These are phyloP conservation scores for Phylloscopus whistleri DNA, from an alignment of 2,113 vertebrate species.

Conservation along the genomic window DNA sequence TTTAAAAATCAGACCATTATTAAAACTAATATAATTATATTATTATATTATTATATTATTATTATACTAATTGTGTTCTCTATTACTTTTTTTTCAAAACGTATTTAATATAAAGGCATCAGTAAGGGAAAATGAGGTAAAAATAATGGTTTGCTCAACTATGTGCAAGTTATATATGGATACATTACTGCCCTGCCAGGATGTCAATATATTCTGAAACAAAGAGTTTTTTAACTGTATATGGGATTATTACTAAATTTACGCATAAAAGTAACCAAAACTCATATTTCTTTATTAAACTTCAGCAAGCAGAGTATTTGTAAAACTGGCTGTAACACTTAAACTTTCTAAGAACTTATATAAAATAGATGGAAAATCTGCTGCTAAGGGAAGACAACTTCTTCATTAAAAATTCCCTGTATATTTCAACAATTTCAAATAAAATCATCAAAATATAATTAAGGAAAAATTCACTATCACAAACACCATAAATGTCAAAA, in stretches of 20 bases:
- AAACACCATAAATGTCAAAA: background rate
- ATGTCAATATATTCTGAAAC: background rate
- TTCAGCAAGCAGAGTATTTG: background rate
- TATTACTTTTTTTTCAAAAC: background rate
- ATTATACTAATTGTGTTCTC: background rate
- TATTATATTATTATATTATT: no score
- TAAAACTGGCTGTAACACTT: background rate
- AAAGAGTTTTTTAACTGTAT: background rate
- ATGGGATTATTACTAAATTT: background rate
- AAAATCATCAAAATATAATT: background rate
- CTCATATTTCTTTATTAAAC: background rate
- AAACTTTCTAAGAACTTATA: background rate
- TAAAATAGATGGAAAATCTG: background rate
- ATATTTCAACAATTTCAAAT: background rate
- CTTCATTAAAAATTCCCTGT: background rate
- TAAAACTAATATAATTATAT: no score
- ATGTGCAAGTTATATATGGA: rapidly evolving
- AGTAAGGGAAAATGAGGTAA: background rate
- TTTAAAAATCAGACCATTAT: background rate
- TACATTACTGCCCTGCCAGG: background rate
- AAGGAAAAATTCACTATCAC: background rate
- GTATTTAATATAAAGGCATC: background rate
- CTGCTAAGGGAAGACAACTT: background rate
- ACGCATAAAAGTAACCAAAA: background rate
- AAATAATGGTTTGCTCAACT: background rate